Evolutionary conservation across 2,797 vertebrate species (phyloP), one percentile per base, ranked within the genome.

Genomic region (Momotus momota): DNA sequence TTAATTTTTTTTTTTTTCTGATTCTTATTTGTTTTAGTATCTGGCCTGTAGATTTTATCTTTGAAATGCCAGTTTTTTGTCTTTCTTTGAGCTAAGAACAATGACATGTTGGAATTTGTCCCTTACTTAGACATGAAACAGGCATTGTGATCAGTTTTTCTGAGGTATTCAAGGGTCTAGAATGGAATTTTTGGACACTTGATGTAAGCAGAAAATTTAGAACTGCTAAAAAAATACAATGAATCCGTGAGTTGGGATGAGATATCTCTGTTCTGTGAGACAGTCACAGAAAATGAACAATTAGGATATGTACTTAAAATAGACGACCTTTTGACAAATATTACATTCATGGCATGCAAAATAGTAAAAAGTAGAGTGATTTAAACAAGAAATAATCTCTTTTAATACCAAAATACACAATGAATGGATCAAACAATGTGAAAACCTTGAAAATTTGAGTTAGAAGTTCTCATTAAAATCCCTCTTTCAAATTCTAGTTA

Each of bases 271-370:
- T 72, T 72, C 25, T 38, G 14, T 81, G 60, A 91, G 54, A 74
- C 48, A 87, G 29, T n/a, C 45, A 75, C 8, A 87, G 60, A 92
- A 95, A 92, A 90, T 38, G 62, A 86, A 65, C 49, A 74, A 43
- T 64, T 90, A 58, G 62, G 27, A 66, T 81, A 65, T 0, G 0
- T 75, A 66, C 75, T 86, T 93, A 71, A 96, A 96, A 78, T 71
- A 84, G 88, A 57, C 29, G 71, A 90, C 58, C 77, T 89, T 94
- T 81, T 94, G 88, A 93, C 86, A 92, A 95, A 90, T 75, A 90
- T 89, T 95, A 77, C 41, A 92, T 89, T 75, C 52, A 31, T 87
- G n/a, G 74, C 23, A 95, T 96, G 86, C 69, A 96, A 96, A 96
- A 81, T 29, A 94, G 52, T 40, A 81, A 90, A 85, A 96, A 92